Evolutionary conservation across 2,797 vertebrate species (phyloP).

Genomic region (Hemitrygon akajei): DNA sequence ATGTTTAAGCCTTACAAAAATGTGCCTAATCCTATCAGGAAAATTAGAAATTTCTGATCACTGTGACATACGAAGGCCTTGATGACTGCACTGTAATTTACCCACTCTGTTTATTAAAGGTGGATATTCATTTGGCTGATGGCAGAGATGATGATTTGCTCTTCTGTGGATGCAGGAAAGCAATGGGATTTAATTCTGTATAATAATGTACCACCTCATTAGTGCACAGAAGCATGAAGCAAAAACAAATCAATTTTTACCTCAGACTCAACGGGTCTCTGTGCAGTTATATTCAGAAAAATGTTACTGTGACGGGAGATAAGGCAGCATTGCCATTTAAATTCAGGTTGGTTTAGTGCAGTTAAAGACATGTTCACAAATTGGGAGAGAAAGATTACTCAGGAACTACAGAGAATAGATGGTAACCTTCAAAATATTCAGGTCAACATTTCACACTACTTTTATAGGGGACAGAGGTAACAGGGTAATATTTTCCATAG

Average conservation of each 20-base stretch:
- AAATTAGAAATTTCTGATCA: neutral
- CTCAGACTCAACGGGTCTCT: neutral
- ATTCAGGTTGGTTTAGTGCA: neutral
- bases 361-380: neutral
- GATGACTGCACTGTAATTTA: neutral
- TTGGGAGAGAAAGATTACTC: neutral
- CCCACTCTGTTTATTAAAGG: neutral
- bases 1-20: neutral
- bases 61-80: neutral
- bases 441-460: neutral
- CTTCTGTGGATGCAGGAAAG: neutral
- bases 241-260: neutral
- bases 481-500: neutral
- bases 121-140: neutral
- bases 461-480: neutral
- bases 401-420: neutral
- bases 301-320: neutral
- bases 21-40: no score
- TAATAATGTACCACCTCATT: constrained; percentile 8
- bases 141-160: neutral
- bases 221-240: constrained; percentile 7
- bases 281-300: neutral
- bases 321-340: neutral
- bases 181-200: neutral
- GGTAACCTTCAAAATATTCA: neutral